These are phyloP conservation scores for Acromyrmex echinatior DNA, from an alignment of 1,140 invertebrate genomes.

Conservation along the genomic window DNA sequence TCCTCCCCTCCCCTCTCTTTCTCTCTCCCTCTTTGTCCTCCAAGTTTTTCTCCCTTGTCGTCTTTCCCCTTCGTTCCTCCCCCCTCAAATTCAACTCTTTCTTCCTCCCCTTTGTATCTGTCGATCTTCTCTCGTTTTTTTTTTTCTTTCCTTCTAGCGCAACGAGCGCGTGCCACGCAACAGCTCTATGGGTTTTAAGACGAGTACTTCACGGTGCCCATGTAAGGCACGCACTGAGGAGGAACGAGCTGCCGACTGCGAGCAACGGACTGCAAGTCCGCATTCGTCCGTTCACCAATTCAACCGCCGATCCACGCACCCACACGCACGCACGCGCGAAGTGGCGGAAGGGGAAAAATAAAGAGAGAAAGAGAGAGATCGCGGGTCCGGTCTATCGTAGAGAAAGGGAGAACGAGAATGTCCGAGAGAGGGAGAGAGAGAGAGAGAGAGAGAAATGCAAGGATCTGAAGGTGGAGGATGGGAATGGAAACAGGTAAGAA, in stretches of 20 bases:
- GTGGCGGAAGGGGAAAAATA: background rate
- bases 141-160: slow-evolving; percentile 11
- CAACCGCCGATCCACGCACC: slow-evolving; percentile 61
- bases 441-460: slow-evolving; percentile 1
- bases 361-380: background rate
- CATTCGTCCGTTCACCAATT: slow-evolving; percentile 70
- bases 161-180: slow-evolving; percentile 64
- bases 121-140: background rate
- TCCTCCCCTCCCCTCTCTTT: background rate
- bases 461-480: background rate
- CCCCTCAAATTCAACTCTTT: background rate
- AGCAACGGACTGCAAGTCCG: slow-evolving; percentile 61
- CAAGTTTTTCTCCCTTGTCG: background rate
- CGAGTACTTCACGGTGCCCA: slow-evolving; percentile 64
- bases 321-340: slow-evolving; percentile 22
- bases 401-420: slow-evolving; percentile 15
- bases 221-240: slow-evolving; percentile 73
- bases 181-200: slow-evolving; percentile 43
- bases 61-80: background rate
- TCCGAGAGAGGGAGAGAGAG: background rate
- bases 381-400: slow-evolving; percentile 1
- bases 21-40: background rate
- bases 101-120: background rate
- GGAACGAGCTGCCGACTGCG: slow-evolving; percentile 68
- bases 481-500: background rate